Evolutionary conservation across 1,140 invertebrate species (phyloP).

Genomic region (Vollenhovia emeryi): DNA sequence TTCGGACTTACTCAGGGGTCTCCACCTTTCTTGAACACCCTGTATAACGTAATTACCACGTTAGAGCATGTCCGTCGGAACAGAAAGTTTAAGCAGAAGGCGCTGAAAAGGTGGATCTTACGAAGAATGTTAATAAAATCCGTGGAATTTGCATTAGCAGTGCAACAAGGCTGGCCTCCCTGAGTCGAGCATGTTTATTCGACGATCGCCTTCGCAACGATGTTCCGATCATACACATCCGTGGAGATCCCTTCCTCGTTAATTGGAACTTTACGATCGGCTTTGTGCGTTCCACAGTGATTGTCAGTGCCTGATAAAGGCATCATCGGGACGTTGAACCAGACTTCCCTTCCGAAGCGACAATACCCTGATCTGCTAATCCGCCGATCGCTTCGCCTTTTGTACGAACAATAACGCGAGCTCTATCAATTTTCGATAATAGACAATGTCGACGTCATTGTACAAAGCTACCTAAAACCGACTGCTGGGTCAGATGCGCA

Average conservation of each 20-base stretch:
- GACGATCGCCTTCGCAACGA: slow-evolving; percentile 25
- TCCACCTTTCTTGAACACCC: no score
- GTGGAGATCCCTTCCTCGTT: slow-evolving; percentile 55
- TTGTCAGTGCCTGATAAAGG: slow-evolving; percentile 68
- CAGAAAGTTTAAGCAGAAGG: background rate
- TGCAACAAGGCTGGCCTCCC: background rate
- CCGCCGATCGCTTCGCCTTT: background rate
- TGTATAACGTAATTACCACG: background rate
- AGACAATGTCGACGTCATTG: background rate
- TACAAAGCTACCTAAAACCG: background rate
- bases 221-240: slow-evolving; percentile 12
- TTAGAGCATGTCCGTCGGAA: background rate
- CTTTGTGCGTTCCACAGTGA: slow-evolving; percentile 63
- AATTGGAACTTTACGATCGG: slow-evolving; percentile 74
- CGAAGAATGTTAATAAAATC: slow-evolving; percentile 47
- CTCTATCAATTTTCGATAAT: slow-evolving; percentile 41
- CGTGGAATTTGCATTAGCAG: slow-evolving; percentile 20
- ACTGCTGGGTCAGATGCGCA: background rate
- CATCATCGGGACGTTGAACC: slow-evolving; percentile 72
- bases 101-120: background rate
- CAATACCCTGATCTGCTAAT: slow-evolving; percentile 26
- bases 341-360: slow-evolving; percentile 24
- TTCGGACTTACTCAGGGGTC: no score
- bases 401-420: background rate
- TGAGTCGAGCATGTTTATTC: slow-evolving; percentile 18